Conservation (phyloP, 1,140 invertebrate genomes). For the Megalopta genalis region DNA sequence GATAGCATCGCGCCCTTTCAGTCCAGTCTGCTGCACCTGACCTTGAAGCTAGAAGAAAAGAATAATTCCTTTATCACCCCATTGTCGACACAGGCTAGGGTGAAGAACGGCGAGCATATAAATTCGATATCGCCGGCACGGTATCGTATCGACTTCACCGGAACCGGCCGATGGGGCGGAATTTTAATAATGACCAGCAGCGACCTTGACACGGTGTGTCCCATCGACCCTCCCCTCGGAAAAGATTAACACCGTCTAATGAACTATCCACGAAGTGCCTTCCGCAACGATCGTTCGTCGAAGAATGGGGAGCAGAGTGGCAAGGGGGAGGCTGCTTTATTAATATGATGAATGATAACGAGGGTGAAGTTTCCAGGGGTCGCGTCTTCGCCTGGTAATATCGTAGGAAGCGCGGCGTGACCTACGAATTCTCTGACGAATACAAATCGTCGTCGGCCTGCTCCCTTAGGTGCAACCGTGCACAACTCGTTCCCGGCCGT, state of each 20-base stretch:
- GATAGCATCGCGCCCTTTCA: not conserved
- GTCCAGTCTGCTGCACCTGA: too few species aligned
- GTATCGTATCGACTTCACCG: too few species aligned
- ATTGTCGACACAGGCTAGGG: not conserved
- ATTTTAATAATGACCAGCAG: not conserved
- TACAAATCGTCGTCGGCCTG: constrained; percentile 64
- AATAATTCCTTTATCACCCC: not conserved
- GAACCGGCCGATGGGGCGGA: not conserved
- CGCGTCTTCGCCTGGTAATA: constrained; percentile 35
- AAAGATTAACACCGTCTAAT: not conserved
- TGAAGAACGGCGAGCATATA: not conserved
- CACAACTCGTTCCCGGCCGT: constrained; percentile 46
- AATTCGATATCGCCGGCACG: not conserved
- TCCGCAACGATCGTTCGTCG: not conserved
- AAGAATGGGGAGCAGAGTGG: constrained; percentile 19
- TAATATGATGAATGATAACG: constrained; percentile 67
- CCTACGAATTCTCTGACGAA: constrained; percentile 61
- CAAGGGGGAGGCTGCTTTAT: constrained; percentile 59
- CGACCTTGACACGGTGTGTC: not conserved
- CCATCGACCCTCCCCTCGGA: too few species aligned
- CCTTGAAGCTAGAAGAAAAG: not conserved
- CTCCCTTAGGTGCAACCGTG: constrained; percentile 9
- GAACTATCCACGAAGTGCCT: not conserved
- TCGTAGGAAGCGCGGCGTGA: constrained; percentile 35
- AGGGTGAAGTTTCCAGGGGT: constrained; percentile 53